A percentile compares a stretch with the other conserved stretches of the same genome.
phyloP scores from a whole-genome alignment of 2,888 invertebrate species.

The Andrena haemorrhoa region DNA sequence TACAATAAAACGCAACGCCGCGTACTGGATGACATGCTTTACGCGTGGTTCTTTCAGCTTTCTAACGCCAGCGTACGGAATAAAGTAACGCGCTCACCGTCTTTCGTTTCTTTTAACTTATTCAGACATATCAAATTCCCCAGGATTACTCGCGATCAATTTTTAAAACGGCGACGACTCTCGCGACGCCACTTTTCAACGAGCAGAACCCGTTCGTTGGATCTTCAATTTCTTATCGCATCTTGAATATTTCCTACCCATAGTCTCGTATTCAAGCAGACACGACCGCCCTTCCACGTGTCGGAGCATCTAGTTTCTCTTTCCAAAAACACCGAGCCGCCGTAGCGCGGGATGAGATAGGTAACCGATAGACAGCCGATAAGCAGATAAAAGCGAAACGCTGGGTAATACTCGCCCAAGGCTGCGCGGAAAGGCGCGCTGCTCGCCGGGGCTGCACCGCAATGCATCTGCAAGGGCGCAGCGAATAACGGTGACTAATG shows the following conservation, averaged over 20 bases:
- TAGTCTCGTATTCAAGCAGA: not conserved
- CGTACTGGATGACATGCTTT: constrained; percentile 19
- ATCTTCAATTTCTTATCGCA: constrained; percentile 1
- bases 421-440: constrained; percentile 25
- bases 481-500: constrained; percentile 73
- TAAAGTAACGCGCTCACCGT: not conserved
- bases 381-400: constrained; percentile 62
- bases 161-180: no score
- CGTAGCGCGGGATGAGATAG: constrained; percentile 34
- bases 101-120: not conserved
- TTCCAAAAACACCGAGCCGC: not conserved
- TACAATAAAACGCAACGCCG: constrained; percentile 24
- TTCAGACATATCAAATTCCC: not conserved
- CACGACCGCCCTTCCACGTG: not conserved
- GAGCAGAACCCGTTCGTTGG: no score
- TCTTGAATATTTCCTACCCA: not conserved
- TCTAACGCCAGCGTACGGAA: not conserved
- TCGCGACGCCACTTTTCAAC: no score
- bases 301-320: constrained; percentile 23
- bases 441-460: constrained; percentile 37
- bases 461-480: constrained; percentile 55
- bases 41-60: constrained; percentile 6
- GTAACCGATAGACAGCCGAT: constrained; percentile 61
- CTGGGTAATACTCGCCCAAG: constrained; percentile 49
- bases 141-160: not conserved